Evolutionary conservation across 1,140 invertebrate genomes (phyloP), one percentile per base, ranked within the genome.

Genomic region (Trachymyrmex cornetzi): DNA sequence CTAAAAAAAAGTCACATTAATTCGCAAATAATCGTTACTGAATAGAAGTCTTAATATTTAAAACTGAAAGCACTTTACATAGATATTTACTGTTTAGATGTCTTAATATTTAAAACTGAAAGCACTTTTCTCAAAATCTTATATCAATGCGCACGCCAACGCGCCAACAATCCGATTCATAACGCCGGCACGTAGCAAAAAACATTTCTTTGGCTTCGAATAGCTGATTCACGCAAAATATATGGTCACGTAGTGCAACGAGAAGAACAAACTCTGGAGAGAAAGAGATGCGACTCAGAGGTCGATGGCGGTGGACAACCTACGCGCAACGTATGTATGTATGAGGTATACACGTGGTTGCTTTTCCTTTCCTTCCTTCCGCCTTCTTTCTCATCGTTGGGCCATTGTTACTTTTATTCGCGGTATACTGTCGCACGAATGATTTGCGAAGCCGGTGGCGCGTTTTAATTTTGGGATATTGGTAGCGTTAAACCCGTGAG

Each of bases 401-500:
- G 64, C 77, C 55, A 55, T 88, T 63, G 86, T 90, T 88, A 88
- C 89, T 86, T 91, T 91, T 89, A 89, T 92, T 63, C 85, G 80
- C 55, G 75, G 63, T 81, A 34, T 44, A 79, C 72, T 82, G 89
- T 88, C 86, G 77, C 88, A 84, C 86, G 85, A 87, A 88, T 93
- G 92, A 93, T 93, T 93, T 93, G 92, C 92, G 90, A 89, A 87
- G 79, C 85, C 57, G 63, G 57, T 64, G 86, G 88, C 88, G 89
- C 80, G 90, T 90, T 93, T 93, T 93, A 93, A 93, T 93, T 93
- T 93, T 92, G 92, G 92, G 88, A 92, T 93, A 92, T 93, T 92
- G 92, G 89, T 90, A 86, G 89, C 89, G 90, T 92, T 92, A 92
- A 91, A 81, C 82, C 74, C 34, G 87, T 48, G 87, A 86, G 86